Evolutionary conservation across 1,140 invertebrate species (phyloP).

Genomic region (Temnothorax curvispinosus): DNA sequence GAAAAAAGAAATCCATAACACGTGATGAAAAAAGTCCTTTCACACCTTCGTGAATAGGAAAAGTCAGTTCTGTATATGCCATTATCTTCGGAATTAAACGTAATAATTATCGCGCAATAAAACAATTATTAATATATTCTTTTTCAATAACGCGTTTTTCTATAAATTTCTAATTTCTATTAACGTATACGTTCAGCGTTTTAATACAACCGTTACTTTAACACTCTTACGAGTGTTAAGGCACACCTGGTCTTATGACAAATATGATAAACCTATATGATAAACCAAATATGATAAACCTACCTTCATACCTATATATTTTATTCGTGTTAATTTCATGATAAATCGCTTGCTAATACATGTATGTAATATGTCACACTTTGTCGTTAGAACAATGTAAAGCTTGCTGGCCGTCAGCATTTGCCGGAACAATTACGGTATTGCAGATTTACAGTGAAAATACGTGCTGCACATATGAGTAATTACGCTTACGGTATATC

Average conservation of each 20-base stretch:
- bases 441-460: background rate
- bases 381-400: background rate
- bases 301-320: background rate
- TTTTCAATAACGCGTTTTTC: background rate
- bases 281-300: background rate
- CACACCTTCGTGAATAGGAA: slow-evolving; percentile 19
- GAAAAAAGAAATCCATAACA: slow-evolving; percentile 44
- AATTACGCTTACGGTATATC: background rate
- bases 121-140: background rate
- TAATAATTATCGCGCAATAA: background rate
- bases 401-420: background rate
- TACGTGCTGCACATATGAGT: background rate
- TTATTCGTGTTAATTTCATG: background rate
- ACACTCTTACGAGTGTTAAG: background rate
- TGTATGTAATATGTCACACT: background rate
- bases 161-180: background rate
- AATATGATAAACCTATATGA: background rate
- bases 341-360: slow-evolving; percentile 9
- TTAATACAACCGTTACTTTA: background rate
- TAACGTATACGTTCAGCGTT: background rate
- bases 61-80: background rate
- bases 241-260: background rate
- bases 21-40: slow-evolving; percentile 29
- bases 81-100: background rate
- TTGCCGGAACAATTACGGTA: background rate